Evolutionary conservation across 2,113 vertebrate genomes (phyloP), one percentile per base, ranked within the genome.

Genomic region (Calyptommatus sinebrachiatus): DNA sequence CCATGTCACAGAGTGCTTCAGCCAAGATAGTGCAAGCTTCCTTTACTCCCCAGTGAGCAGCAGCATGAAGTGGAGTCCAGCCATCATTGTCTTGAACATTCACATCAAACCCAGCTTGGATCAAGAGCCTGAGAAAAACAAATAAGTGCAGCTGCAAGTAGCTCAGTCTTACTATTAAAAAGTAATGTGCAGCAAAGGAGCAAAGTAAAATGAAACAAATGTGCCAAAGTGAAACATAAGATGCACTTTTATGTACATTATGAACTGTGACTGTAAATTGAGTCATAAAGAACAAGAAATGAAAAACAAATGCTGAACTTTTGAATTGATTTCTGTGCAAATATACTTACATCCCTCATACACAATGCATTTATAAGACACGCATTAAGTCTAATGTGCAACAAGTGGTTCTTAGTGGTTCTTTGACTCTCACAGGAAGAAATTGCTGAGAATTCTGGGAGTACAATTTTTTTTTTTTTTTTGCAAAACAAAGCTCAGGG

Each of bases 61-160:
- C 97, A 1, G 97, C 98, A 0, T 99, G 98, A 4, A 99, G 96
- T 0, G 98, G 97, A 0, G 98, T 99, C 98, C 98, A 99, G 84
- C 97, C 97, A 5, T 99, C 97, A 0, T 92, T 92, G 91, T 99
- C 98, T 82, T 94, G 94, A 48, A 96, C 95, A 0, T 97, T 97
- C 86, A 98, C 85, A 60, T 98, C 96, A 86, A 96, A 94, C 12
- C 97, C 97, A 79, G 97, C 97, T 90, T 98, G 97, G 87, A 97
- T 97, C 82, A 99, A 86, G 60, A 98, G 94, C 87, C 98, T 99
- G 89, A 73, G 61, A 61, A 77, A 83, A 88, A 81, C 62, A 87
- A 20, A 16, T 0, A 0, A 81, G 76, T 76, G 46, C 2, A 46
- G 46, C 21, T 68, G 48, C 72, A 66, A 81, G 65, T 73, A 70